phyloP scores from a whole-genome alignment of 1,140 invertebrate genomes.

The Drusus annulatus region DNA sequence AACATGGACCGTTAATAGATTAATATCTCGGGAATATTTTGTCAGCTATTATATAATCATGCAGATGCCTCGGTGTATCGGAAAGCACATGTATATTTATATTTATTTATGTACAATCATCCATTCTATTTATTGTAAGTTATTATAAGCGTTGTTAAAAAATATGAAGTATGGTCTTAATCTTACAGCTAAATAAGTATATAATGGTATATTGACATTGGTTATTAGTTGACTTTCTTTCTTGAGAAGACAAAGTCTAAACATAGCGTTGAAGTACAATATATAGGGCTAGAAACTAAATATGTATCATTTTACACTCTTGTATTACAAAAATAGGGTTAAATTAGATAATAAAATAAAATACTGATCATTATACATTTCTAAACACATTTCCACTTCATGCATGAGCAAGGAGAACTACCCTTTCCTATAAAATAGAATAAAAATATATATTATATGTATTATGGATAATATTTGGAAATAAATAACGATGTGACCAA shows the following conservation, averaged over 20 bases:
- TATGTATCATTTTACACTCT: background rate
- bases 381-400: too few species aligned
- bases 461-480: too few species aligned
- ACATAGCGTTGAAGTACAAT: background rate
- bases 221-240: background rate
- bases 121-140: slow-evolving; percentile 13
- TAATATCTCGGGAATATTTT: slow-evolving; percentile 18
- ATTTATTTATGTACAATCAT: slow-evolving; percentile 10
- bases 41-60: slow-evolving; percentile 14
- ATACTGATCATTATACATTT: too few species aligned
- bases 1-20: too few species aligned
- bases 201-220: slow-evolving; percentile 23
- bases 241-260: background rate
- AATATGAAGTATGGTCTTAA: slow-evolving; percentile 26
- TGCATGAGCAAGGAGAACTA: too few species aligned
- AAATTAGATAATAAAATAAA: too few species aligned
- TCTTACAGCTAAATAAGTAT: slow-evolving; percentile 8
- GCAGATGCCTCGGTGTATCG: background rate
- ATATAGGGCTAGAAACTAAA: background rate
- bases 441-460: too few species aligned
- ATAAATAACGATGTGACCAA: too few species aligned
- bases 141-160: slow-evolving; percentile 22
- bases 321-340: background rate
- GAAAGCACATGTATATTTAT: slow-evolving; percentile 3
- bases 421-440: too few species aligned